Conservation (phyloP, 2,797 vertebrate species). For the Melanogrammus aeglefinus region DNA sequence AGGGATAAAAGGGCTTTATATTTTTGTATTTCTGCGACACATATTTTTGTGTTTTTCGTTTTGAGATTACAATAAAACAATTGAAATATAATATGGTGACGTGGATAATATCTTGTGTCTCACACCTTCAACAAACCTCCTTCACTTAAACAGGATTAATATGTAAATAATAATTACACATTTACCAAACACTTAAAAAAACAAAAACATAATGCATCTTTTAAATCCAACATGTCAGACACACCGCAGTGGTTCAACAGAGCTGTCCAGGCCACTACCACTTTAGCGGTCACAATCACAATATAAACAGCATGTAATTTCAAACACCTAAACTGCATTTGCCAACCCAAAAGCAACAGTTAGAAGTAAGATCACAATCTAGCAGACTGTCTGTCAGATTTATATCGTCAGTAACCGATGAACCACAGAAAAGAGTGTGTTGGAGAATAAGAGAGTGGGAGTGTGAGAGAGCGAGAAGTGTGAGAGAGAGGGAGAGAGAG, state of each 20-base stretch:
- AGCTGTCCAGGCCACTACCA: not conserved
- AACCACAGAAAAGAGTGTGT: not conserved
- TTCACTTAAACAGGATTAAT: not conserved
- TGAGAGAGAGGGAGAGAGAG: not conserved
- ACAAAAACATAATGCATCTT: not conserved
- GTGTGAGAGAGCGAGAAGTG: not conserved
- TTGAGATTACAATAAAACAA: not conserved
- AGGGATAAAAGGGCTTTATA: not conserved
- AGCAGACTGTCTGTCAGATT: not conserved
- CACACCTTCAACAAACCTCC: not conserved
- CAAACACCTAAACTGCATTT: not conserved
- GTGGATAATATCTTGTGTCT: not conserved
- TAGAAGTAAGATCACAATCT: slow-evolving; percentile 3
- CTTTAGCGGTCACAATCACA: not conserved
- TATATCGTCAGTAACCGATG: not conserved
- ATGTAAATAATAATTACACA: not conserved
- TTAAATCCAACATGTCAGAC: not conserved
- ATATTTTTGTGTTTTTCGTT: not conserved
- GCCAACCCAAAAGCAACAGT: not conserved
- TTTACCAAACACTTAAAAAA: not conserved
- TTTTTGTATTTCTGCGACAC: not conserved
- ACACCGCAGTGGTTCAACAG: not conserved
- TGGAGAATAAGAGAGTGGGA: not conserved
- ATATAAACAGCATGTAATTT: not conserved
- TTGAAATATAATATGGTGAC: not conserved